Evolutionary conservation across 2,888 invertebrate species (phyloP).

Genomic region (Meiosimyza decipiens): DNA sequence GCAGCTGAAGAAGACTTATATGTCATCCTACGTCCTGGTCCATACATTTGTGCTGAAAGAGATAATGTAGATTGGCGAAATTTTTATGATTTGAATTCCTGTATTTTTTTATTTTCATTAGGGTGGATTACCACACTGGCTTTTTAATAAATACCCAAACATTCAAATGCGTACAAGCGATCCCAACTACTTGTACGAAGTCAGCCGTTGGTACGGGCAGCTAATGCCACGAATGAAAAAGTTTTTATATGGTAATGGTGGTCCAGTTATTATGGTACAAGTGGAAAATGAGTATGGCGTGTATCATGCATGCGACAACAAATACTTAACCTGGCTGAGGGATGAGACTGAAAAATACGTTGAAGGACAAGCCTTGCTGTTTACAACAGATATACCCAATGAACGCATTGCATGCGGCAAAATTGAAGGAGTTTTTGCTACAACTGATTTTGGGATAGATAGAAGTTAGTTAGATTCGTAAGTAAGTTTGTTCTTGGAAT

Average conservation of each 20-base stretch:
- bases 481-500: not conserved
- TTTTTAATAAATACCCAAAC: slow-evolving; percentile 70
- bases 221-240: slow-evolving; percentile 69
- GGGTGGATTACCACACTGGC: slow-evolving; percentile 85
- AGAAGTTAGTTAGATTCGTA: slow-evolving; percentile 51
- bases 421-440: slow-evolving; percentile 78
- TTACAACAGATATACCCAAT: slow-evolving; percentile 82
- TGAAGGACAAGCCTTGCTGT: slow-evolving; percentile 71
- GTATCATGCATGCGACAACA: slow-evolving; percentile 76
- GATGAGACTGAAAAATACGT: slow-evolving; percentile 70
- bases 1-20: slow-evolving; percentile 83
- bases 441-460: slow-evolving; percentile 80
- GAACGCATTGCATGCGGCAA: slow-evolving; percentile 72
- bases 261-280: slow-evolving; percentile 87
- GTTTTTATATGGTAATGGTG: slow-evolving; percentile 75
- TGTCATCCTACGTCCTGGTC: slow-evolving; percentile 87
- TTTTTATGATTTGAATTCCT: not conserved
- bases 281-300: slow-evolving; percentile 93
- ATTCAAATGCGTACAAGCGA: slow-evolving; percentile 76
- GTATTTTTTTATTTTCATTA: slow-evolving; percentile 60
- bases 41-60: slow-evolving; percentile 92
- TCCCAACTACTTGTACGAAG: slow-evolving; percentile 69
- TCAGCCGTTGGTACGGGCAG: slow-evolving; percentile 68
- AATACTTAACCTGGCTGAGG: slow-evolving; percentile 76
- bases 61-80: slow-evolving; percentile 71